Evolutionary conservation across 1,140 invertebrate genomes (phyloP), one percentile per base, ranked within the genome.

Genomic region (Drepana arcuata): DNA sequence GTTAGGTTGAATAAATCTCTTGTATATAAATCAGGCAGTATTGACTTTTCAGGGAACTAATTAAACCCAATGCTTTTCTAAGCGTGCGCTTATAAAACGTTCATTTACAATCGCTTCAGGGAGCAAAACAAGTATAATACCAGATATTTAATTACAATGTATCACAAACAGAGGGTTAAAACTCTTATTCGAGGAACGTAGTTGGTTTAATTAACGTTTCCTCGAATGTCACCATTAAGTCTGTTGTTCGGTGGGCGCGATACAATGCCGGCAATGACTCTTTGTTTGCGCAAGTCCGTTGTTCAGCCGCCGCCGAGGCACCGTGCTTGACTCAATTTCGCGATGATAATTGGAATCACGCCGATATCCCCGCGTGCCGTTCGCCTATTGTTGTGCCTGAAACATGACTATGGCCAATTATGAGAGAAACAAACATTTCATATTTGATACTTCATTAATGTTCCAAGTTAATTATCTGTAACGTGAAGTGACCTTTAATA

Each of bases 181-280:
- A 61, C n/a, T n/a, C 57, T 63, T 59, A 53, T 61, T 58, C 51
- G 41, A 33, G 33, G 48, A 50, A 49, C 54, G 52, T 59, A 58
- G 62, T 61, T 62, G 59, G 50, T 64, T 73, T 72, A 73, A 73
- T 73, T 75, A 79, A 78, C 56, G 46, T 68, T 75, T 72, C 59
- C 74, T 68, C 55, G 61, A 49, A 67, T 69, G 74, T 71, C 69
- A 70, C 60, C 59, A 73, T 73, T 74, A 71, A 71, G 66, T 48
- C 58, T 34, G n/a, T n/a, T n/a, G 44, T 56, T 50, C 48, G 48
- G 34, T 54, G 42, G 33, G 37, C 36, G 48, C 53, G n/a, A n/a
- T 23, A 73, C 66, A 74, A 74, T 71, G 47, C 51, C 32, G 49
- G 48, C 55, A 57, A 70, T 61, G 48, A 58, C 53, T 54, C 64